Conservation (phyloP, 1,140 invertebrate genomes). For the Dreissena rostriformis region DNA sequence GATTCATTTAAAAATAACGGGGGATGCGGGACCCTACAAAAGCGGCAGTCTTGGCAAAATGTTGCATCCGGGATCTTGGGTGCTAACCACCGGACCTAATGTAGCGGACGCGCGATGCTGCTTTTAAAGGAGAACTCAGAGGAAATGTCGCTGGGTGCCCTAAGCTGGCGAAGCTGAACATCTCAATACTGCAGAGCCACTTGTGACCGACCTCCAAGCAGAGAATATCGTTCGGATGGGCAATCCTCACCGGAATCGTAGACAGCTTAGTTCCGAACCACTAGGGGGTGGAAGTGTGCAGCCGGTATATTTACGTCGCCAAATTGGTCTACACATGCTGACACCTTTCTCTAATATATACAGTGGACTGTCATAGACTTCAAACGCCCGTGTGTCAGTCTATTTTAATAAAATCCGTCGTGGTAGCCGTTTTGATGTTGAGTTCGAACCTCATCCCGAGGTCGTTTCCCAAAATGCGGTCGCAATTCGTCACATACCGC, state of each 20-base stretch:
- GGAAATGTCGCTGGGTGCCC: conserved; percentile 24
- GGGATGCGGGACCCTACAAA: background rate
- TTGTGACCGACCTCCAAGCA: background rate
- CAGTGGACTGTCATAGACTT: background rate
- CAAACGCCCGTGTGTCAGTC: conserved; percentile 1
- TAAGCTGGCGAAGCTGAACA: conserved; percentile 1
- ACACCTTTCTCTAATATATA: background rate
- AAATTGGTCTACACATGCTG: conserved; percentile 30
- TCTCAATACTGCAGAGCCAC: background rate
- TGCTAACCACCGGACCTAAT: conserved; percentile 15
- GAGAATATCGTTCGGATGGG: conserved; percentile 7
- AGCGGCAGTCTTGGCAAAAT: background rate
- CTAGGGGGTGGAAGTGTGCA: conserved; percentile 16
- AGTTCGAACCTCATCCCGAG: conserved; percentile 15
- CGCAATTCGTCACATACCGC: background rate
- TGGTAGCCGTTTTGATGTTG: background rate
- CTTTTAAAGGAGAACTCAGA: conserved; percentile 35
- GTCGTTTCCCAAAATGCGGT: conserved; percentile 1
- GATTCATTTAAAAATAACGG: conserved; percentile 5
- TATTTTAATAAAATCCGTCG: conserved; percentile 12
- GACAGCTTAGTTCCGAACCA: background rate
- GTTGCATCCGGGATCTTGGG: conserved; percentile 16
- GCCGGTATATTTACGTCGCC: conserved; percentile 1
- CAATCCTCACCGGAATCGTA: conserved; percentile 19
- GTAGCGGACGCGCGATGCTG: conserved; percentile 31